These are phyloP conservation scores for Thunnus maccoyii DNA, from an alignment of 2,113 vertebrate genomes.

Conservation along the genomic window DNA sequence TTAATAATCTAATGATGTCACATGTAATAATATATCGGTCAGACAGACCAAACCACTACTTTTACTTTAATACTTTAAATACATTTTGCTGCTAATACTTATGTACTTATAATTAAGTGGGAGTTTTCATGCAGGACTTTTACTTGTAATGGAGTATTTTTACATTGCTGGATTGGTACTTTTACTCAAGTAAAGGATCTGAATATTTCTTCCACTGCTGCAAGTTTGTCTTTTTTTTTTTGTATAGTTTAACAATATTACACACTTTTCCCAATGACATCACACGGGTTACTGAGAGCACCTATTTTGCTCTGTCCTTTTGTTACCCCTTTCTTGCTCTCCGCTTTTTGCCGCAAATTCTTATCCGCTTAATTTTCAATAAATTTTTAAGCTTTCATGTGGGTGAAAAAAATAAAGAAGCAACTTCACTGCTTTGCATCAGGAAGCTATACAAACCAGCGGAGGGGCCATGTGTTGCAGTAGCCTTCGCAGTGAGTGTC, in stretches of 20 bases:
- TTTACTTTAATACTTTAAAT: too few relatives aligned
- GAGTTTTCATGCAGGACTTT: too few relatives aligned
- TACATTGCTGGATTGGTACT: too few relatives aligned
- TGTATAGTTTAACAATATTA: constrained; percentile 77
- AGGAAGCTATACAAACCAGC: constrained; percentile 54
- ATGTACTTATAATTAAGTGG: too few relatives aligned
- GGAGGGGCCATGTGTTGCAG: constrained; percentile 53
- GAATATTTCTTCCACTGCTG: too few relatives aligned
- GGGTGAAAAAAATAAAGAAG: constrained; percentile 53
- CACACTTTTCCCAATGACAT: constrained; percentile 84
- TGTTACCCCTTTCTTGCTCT: constrained; percentile 51
- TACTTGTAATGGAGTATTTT: too few relatives aligned
- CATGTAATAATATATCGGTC: too few relatives aligned
- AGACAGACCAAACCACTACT: too few relatives aligned
- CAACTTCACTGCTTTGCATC: constrained; percentile 62
- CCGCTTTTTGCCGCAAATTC: constrained; percentile 64
- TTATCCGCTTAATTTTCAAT: constrained; percentile 77
- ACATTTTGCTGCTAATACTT: too few relatives aligned
- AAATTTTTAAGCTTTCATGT: constrained; percentile 75
- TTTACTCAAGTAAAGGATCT: too few relatives aligned
- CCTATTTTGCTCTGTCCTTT: constrained; percentile 48
- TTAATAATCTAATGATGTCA: too few relatives aligned
- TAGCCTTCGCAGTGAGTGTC: constrained; percentile 58
- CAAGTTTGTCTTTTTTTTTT: constrained; percentile 33
- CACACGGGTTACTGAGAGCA: constrained; percentile 73